Conservation (phyloP, 2,797 vertebrate species). For the Coendou prehensilis region DNA sequence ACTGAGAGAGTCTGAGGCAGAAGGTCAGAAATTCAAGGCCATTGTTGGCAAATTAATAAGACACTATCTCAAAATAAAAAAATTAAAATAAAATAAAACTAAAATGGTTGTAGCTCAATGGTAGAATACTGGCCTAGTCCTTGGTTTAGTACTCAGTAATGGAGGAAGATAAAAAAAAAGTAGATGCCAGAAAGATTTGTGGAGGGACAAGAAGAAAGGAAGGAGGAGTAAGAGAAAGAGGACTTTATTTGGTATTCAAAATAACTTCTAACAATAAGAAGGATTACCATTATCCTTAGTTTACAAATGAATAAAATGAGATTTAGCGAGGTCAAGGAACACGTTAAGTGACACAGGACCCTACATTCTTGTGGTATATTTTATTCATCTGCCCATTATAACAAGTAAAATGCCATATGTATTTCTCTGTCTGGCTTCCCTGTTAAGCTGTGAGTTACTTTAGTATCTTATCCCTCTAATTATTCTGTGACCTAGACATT, state of each 20-base stretch:
- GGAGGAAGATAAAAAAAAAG: not conserved
- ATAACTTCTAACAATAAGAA: not conserved
- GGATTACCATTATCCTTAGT: not conserved
- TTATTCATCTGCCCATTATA: not conserved
- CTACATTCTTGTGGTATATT: not conserved
- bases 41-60: not conserved
- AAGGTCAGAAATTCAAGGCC: not conserved
- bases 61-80: not conserved
- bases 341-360: not conserved
- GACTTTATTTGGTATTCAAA: conserved; percentile 19
- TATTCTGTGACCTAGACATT: not conserved
- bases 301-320: conserved; percentile 6
- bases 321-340: not conserved
- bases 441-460: not conserved
- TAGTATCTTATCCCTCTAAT: not conserved
- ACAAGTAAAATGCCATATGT: not conserved
- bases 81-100: not conserved
- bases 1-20: not conserved
- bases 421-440: not conserved
- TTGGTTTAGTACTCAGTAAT: not conserved
- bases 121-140: not conserved
- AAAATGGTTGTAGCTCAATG: not conserved
- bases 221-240: not conserved
- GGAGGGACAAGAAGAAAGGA: not conserved
- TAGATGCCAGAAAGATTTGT: not conserved